These are phyloP conservation scores for Chydorus sphaericus DNA, from an alignment of 2,888 invertebrate genomes.

Conservation along the genomic window DNA sequence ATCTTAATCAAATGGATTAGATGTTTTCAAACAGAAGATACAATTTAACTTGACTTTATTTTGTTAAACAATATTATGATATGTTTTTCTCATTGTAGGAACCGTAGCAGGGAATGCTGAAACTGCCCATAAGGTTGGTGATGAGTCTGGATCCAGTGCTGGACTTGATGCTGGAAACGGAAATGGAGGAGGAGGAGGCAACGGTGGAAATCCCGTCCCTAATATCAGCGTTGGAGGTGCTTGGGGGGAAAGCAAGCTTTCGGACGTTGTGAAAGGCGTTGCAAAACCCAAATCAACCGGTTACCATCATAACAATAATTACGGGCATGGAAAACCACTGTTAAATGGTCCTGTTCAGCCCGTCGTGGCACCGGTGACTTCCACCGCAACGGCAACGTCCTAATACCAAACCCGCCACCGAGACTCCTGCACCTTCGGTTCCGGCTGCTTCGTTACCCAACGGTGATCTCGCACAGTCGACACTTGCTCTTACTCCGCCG, in stretches of 20 bases:
- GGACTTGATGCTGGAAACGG: neutral
- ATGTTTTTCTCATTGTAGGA: neutral
- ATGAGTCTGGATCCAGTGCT: neutral
- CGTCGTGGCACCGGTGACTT: too few species aligned
- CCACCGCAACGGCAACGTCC: neutral
- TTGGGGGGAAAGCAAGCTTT: slow-evolving; percentile 36
- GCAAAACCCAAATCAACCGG: slow-evolving; percentile 37
- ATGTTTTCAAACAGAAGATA: too few species aligned
- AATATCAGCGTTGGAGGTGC: neutral
- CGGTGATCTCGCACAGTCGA: slow-evolving; percentile 20
- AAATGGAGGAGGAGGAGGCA: neutral
- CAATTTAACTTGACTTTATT: too few species aligned
- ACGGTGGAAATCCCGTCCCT: neutral
- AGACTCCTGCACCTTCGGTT: slow-evolving; percentile 12
- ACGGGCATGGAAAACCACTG: slow-evolving; percentile 19
- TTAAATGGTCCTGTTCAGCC: slow-evolving; percentile 23
- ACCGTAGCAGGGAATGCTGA: neutral
- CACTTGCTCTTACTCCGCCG: slow-evolving; percentile 40
- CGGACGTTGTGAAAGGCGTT: slow-evolving; percentile 64
- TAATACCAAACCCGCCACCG: slow-evolving; percentile 1
- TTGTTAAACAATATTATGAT: too few species aligned
- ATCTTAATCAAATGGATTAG: too few species aligned
- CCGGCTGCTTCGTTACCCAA: slow-evolving; percentile 9
- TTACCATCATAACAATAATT: too few species aligned
- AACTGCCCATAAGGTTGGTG: neutral